These are phyloP conservation scores for Diacarnus erythraeanus DNA, from an alignment of 37 sponge, comb jelly and placozoan genomes.

Conservation along the genomic window DNA sequence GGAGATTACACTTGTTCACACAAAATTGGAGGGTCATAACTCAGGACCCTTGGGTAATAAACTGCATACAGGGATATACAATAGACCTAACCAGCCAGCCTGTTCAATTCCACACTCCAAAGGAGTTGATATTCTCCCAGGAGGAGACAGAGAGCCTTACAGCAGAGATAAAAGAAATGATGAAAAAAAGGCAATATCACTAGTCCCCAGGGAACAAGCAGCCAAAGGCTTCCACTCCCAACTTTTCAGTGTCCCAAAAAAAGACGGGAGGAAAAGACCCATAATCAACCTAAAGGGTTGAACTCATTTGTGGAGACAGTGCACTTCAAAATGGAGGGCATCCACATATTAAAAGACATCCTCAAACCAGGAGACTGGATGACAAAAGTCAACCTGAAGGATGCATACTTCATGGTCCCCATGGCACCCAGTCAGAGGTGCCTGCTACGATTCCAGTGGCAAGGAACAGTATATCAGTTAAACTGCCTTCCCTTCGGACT, in stretches of 20 bases:
- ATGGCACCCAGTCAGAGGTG: not conserved
- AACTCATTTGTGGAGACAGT: slow-evolving; percentile 21
- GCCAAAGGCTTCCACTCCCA: slow-evolving; percentile 35
- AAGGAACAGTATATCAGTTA: slow-evolving; percentile 16
- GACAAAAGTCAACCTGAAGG: slow-evolving; percentile 47
- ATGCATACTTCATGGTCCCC: slow-evolving; percentile 42
- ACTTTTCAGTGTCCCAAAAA: slow-evolving; percentile 57
- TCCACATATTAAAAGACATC: slow-evolving; percentile 36
- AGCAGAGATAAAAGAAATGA: slow-evolving; percentile 24
- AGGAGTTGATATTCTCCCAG: not conserved
- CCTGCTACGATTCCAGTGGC: slow-evolving; percentile 16
- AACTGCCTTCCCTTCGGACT: slow-evolving; percentile 60
- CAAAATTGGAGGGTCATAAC: slow-evolving; percentile 20
- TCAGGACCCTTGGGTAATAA: slow-evolving; percentile 44
- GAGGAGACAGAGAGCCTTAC: not conserved
- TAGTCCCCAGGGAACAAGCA: not conserved
- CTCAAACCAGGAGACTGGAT: slow-evolving; percentile 29
- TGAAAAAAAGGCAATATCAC: not conserved
- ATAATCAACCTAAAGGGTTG: slow-evolving; percentile 45
- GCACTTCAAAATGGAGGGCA: slow-evolving; percentile 69
- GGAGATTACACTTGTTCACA: slow-evolving; percentile 9
- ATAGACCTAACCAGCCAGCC: slow-evolving; percentile 11
- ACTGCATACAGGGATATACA: slow-evolving; percentile 25
- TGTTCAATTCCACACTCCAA: not conserved
- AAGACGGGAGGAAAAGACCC: slow-evolving; percentile 41